These are phyloP conservation scores for Odontothrips loti DNA, from an alignment of 2,888 invertebrate genomes.

Conservation along the genomic window DNA sequence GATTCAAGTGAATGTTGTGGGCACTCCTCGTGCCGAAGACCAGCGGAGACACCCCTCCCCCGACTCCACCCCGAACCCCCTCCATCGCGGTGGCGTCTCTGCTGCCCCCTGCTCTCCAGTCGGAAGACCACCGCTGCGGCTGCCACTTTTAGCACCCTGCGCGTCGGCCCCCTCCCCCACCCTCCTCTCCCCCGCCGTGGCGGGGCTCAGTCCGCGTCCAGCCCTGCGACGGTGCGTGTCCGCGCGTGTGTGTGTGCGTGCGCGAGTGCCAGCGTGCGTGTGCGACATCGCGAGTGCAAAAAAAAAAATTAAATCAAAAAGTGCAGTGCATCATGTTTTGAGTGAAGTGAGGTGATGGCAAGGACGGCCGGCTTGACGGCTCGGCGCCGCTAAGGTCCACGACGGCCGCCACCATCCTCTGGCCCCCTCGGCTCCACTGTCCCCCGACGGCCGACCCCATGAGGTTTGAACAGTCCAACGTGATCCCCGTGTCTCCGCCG, in stretches of 20 bases:
- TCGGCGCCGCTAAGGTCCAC: not conserved
- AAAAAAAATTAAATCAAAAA: too few relatives aligned
- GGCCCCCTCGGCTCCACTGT: constrained; percentile 3
- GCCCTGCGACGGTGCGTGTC: constrained; percentile 12
- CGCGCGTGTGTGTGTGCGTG: not conserved
- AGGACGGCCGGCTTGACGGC: not conserved
- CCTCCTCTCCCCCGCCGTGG: not conserved
- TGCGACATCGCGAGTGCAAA: not conserved
- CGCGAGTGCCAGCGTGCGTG: not conserved
- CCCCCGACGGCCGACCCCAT: constrained; percentile 16
- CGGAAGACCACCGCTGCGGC: not conserved
- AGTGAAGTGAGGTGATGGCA: not conserved
- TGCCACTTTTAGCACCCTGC: constrained; percentile 1
- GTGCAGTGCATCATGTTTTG: not conserved
- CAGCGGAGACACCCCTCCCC: not conserved
- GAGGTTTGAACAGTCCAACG: constrained; percentile 24
- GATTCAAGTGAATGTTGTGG: not conserved
- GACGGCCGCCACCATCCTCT: not conserved
- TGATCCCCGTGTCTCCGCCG: constrained; percentile 21
- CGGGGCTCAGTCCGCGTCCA: not conserved
- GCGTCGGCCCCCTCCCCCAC: not conserved
- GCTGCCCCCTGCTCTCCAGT: constrained; percentile 4
- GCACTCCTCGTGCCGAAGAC: not conserved
- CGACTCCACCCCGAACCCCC: not conserved
- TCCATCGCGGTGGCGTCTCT: not conserved